A percentile compares a stretch with the other conserved stretches of the same genome.
Evolutionary conservation across 1,140 invertebrate genomes (phyloP).

Genomic region (Drosophila biarmipes): DNA sequence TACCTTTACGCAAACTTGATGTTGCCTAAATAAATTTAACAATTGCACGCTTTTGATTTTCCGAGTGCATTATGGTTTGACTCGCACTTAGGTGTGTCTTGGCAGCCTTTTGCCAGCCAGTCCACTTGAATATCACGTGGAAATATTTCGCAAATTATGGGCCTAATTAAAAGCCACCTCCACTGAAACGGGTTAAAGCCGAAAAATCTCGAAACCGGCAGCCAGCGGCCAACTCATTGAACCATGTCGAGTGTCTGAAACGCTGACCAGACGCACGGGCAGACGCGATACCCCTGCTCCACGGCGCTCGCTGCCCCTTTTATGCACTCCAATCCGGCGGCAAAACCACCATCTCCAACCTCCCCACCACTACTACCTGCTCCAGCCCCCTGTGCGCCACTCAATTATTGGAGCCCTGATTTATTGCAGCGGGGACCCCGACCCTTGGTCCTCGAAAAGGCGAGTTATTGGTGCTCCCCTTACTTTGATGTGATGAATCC

Average conservation of each 20-base stretch:
- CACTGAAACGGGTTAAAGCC: slow-evolving; percentile 20
- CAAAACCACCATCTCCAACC: not conserved
- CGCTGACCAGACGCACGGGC: slow-evolving; percentile 61
- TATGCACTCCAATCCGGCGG: not conserved
- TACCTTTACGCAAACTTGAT: too few relatives aligned
- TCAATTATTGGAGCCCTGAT: slow-evolving; percentile 79
- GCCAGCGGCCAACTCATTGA: slow-evolving; percentile 51
- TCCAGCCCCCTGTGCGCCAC: slow-evolving; percentile 58
- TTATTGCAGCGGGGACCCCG: slow-evolving; percentile 62
- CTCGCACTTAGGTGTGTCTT: slow-evolving; percentile 47
- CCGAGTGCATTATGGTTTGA: slow-evolving; percentile 1
- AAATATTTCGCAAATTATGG: slow-evolving; percentile 80
- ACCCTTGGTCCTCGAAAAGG: slow-evolving; percentile 50
- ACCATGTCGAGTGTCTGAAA: slow-evolving; percentile 62
- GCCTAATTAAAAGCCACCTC: slow-evolving; percentile 71
- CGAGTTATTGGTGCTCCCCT: slow-evolving; percentile 69
- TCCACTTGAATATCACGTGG: slow-evolving; percentile 67
- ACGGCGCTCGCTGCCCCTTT: slow-evolving; percentile 52
- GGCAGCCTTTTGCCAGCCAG: slow-evolving; percentile 55
- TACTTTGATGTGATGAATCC: slow-evolving; percentile 42
- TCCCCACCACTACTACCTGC: not conserved
- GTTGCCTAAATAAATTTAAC: too few relatives aligned
- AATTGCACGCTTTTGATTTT: not conserved
- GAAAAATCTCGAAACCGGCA: slow-evolving; percentile 51
- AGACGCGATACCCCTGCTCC: slow-evolving; percentile 57